These are phyloP conservation scores for Mesocricetus auratus DNA, from an alignment of 2,113 vertebrate species.

Conservation along the genomic window DNA sequence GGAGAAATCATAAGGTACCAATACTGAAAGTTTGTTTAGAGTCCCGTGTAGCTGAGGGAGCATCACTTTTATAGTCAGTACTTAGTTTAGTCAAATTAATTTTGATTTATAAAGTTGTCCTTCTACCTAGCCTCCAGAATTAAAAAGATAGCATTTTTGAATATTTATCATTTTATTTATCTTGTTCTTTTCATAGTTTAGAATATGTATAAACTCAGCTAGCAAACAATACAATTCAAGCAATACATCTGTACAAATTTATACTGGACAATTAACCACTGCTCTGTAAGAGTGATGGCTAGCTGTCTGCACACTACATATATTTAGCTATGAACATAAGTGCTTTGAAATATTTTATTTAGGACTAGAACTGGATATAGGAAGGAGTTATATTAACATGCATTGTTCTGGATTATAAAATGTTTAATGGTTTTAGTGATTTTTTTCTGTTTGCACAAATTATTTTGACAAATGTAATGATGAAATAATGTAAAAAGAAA, in stretches of 20 bases:
- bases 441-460: neutral
- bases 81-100: neutral
- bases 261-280: neutral
- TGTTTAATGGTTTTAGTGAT: neutral
- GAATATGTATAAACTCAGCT: slow-evolving; percentile 25
- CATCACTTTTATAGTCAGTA: neutral
- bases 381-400: neutral
- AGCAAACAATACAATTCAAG: neutral
- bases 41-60: neutral
- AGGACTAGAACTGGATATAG: neutral
- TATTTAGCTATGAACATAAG: neutral
- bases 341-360: neutral
- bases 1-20: neutral
- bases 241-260: neutral
- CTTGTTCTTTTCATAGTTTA: neutral
- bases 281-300: neutral
- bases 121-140: neutral
- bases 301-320: neutral
- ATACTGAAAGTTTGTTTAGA: neutral
- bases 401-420: neutral
- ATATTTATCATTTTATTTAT: neutral
- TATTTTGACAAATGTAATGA: neutral
- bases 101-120: neutral
- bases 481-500: neutral
- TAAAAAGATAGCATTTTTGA: neutral